A percentile compares a stretch with the other conserved stretches of the same genome.
Conservation (phyloP, 2,888 invertebrate genomes). For the Melinaea marsaeus region DNA sequence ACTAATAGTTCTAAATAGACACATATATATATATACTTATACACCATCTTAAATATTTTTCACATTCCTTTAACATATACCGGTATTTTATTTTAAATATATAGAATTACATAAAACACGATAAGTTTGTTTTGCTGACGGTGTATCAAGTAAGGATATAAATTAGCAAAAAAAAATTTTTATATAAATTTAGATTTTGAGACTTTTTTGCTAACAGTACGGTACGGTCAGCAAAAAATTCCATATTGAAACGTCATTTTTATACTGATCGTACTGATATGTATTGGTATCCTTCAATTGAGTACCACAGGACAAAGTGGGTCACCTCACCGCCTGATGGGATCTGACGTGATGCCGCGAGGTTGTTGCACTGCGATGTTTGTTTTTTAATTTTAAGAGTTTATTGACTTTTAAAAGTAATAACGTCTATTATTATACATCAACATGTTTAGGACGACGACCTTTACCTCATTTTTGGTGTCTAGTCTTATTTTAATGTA, state of each 20-base stretch:
- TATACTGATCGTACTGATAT: background rate
- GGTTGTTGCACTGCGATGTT: constrained; percentile 29
- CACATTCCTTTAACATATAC: too few relatives aligned
- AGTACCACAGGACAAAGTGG: constrained; percentile 27
- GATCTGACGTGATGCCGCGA: constrained; percentile 19
- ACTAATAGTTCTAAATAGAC: too few relatives aligned
- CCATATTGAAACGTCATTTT: background rate
- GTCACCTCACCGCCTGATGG: constrained; percentile 32
- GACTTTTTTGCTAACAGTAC: too few relatives aligned
- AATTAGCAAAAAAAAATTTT: too few relatives aligned
- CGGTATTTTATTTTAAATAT: too few relatives aligned
- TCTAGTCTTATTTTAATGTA: constrained; percentile 20
- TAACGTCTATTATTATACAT: constrained; percentile 11
- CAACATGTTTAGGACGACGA: constrained; percentile 22
- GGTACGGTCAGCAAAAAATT: too few relatives aligned
- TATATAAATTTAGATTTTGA: too few relatives aligned
- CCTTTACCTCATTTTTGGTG: constrained; percentile 21
- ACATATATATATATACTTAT: too few relatives aligned
- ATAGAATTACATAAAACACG: too few relatives aligned
- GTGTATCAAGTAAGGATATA: too few relatives aligned
- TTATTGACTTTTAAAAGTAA: constrained; percentile 18
- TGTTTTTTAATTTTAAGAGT: constrained; percentile 25
- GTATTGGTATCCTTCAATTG: constrained; percentile 14
- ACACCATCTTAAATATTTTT: too few relatives aligned
- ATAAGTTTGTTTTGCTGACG: too few relatives aligned